These are phyloP conservation scores for Diogma glabrata DNA, from an alignment of 2,888 invertebrate genomes.

Conservation along the genomic window DNA sequence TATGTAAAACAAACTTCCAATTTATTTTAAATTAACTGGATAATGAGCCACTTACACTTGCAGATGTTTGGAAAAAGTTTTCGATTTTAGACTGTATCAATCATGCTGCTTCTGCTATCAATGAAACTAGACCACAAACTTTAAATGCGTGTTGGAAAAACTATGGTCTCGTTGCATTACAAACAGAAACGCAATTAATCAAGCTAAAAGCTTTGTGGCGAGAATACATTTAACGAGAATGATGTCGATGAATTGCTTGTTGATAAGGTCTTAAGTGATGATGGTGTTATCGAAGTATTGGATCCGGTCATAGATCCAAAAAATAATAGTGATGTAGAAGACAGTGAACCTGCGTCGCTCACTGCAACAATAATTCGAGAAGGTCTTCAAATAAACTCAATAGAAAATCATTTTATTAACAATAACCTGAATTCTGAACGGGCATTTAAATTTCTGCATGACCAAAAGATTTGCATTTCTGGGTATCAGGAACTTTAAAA, in stretches of 20 bases:
- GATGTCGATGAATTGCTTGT: too few species aligned
- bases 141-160: background rate
- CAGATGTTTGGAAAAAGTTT: background rate
- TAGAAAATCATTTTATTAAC: background rate
- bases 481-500: background rate
- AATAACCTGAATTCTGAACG: too few species aligned
- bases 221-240: background rate
- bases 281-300: background rate
- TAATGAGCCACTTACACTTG: background rate
- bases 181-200: constrained; percentile 3
- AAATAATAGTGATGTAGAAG: background rate
- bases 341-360: background rate
- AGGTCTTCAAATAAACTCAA: background rate
- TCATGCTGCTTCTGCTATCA: constrained; percentile 1
- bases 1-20: too few species aligned
- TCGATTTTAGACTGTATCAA: background rate
- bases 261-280: too few species aligned
- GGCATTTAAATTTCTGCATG: background rate
- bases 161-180: background rate
- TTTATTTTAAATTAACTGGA: too few species aligned
- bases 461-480: background rate
- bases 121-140: too few species aligned
- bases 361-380: background rate
- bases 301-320: background rate
- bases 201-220: background rate